These are phyloP conservation scores for Lepeophtheirus salmonis DNA, from an alignment of 1,140 invertebrate genomes.

Conservation along the genomic window DNA sequence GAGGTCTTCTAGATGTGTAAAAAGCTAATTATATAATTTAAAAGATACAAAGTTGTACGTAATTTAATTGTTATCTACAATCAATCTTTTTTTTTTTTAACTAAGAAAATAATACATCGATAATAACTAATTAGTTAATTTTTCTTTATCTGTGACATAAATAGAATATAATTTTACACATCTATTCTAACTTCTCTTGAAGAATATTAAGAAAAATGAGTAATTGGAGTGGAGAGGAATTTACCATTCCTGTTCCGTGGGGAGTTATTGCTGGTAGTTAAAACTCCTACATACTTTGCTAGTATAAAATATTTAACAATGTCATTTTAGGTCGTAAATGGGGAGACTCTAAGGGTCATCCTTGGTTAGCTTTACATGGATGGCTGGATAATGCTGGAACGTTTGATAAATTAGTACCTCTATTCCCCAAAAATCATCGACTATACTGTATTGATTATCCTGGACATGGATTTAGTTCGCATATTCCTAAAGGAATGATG, in stretches of 20 bases:
- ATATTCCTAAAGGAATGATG: slow-evolving; percentile 23
- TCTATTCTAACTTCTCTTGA: too few species aligned
- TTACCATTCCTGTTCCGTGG: neutral
- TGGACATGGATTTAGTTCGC: slow-evolving; percentile 24
- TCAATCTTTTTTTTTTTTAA: too few species aligned
- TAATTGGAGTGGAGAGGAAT: neutral
- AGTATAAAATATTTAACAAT: too few species aligned
- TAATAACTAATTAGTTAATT: too few species aligned
- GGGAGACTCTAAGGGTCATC: slow-evolving; percentile 3
- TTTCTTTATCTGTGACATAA: too few species aligned
- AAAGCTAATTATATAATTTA: too few species aligned
- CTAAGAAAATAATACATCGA: too few species aligned
- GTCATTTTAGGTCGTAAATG: neutral
- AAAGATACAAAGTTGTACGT: too few species aligned
- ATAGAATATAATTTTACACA: too few species aligned
- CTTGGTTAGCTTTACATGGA: slow-evolving; percentile 23
- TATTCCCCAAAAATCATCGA: slow-evolving; percentile 17
- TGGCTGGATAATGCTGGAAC: slow-evolving; percentile 25
- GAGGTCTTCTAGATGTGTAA: too few species aligned
- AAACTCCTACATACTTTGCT: neutral
- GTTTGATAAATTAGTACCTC: slow-evolving; percentile 23
- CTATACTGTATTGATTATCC: slow-evolving; percentile 23
- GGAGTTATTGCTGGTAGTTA: neutral
- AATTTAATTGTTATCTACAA: too few species aligned
- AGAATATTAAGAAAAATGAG: neutral